phyloP scores from a whole-genome alignment of 64 coral and sea anemone genomes.

The Montipora cactus region DNA sequence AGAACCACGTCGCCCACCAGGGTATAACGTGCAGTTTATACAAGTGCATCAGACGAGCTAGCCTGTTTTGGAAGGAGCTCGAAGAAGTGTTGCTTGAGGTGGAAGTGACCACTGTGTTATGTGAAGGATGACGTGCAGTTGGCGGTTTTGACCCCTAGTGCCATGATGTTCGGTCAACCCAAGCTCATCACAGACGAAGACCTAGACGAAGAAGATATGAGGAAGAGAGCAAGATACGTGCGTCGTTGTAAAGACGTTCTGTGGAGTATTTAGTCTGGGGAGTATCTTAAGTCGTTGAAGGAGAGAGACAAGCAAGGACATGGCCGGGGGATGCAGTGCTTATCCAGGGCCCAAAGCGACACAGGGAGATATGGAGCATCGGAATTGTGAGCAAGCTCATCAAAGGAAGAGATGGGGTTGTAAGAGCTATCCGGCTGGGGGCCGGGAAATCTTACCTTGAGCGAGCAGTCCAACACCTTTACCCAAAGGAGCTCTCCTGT shows the following conservation, averaged over 20 bases:
- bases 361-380: slow-evolving; percentile 14
- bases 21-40: no score
- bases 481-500: neutral
- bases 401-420: neutral
- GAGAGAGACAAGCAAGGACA: slow-evolving; percentile 11
- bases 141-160: slow-evolving; percentile 32
- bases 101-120: no score
- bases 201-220: neutral
- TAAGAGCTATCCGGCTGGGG: neutral
- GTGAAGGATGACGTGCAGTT: no score
- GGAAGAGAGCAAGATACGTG: neutral
- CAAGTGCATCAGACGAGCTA: no score
- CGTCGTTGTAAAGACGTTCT: slow-evolving; percentile 29
- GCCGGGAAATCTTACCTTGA: neutral
- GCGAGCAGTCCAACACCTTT: neutral
- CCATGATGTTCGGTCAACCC: slow-evolving; percentile 3
- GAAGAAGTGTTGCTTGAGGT: no score
- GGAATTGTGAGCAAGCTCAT: neutral
- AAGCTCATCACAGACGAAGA: neutral
- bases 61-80: no score
- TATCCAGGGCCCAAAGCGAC: neutral
- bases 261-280: slow-evolving; percentile 20
- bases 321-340: neutral
- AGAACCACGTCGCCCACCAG: no score
- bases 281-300: neutral